These are phyloP conservation scores for Urocolius indicus DNA, from an alignment of 2,113 vertebrate genomes.

Conservation along the genomic window DNA sequence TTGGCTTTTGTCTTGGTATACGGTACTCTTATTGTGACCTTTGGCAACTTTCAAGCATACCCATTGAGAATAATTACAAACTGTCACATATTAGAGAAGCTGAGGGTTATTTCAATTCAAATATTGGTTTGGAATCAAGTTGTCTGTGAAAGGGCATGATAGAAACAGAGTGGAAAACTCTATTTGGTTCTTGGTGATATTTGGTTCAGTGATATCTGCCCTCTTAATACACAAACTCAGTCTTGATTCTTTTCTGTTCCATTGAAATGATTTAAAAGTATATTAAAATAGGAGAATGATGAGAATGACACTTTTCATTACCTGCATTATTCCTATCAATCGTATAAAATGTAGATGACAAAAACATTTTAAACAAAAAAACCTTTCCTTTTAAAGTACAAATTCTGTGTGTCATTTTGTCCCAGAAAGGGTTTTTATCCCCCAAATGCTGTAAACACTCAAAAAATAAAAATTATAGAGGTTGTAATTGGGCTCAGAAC, in stretches of 20 bases:
- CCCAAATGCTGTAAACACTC: not conserved
- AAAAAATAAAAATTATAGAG: not conserved
- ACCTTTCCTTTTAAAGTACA: not conserved
- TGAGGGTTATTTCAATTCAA: not conserved
- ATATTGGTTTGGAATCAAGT: not conserved
- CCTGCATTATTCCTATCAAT: not conserved
- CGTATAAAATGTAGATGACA: not conserved
- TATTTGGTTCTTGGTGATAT: not conserved
- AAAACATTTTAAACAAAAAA: not conserved
- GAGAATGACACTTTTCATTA: not conserved
- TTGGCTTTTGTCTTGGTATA: not conserved
- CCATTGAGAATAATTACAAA: not conserved
- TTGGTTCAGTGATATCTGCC: not conserved
- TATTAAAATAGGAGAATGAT: not conserved
- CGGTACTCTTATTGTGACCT: not conserved
- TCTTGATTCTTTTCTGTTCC: not conserved
- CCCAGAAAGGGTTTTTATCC: not conserved
- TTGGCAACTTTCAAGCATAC: not conserved
- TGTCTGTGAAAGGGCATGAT: not conserved
- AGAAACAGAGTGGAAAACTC: not conserved
- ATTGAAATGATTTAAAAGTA: not conserved
- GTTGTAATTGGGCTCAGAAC: slow-evolving; percentile 24
- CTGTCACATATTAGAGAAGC: not conserved
- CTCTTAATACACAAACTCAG: not conserved
- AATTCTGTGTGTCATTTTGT: not conserved